These are phyloP conservation scores for Myrmophylax atrothorax DNA, from an alignment of 2,113 vertebrate species.

Conservation along the genomic window DNA sequence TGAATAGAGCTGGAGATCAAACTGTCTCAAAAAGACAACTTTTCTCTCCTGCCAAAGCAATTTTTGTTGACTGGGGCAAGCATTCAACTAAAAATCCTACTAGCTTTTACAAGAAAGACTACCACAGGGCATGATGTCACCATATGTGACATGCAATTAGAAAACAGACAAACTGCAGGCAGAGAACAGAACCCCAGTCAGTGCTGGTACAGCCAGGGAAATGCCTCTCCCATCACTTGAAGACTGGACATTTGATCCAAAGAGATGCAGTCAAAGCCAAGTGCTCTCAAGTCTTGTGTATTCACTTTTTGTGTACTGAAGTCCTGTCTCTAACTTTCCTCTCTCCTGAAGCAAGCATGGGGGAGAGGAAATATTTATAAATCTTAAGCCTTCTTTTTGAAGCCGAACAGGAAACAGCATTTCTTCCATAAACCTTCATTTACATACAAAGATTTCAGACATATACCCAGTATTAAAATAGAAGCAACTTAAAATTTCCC, in stretches of 20 bases:
- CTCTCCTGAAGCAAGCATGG: not conserved
- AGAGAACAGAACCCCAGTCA: not conserved
- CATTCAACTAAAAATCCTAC: not conserved
- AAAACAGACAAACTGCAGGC: not conserved
- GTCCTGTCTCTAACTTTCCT: not conserved
- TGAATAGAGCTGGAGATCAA: not conserved
- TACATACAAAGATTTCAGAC: not conserved
- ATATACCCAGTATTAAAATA: not conserved
- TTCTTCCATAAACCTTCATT: not conserved
- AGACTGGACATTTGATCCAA: not conserved
- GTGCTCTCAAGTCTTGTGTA: not conserved
- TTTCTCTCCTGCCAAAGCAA: not conserved
- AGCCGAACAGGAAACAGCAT: not conserved
- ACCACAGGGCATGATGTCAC: too few species aligned
- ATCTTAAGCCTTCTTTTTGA: not conserved
- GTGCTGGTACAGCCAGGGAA: not conserved
- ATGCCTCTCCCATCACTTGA: not conserved
- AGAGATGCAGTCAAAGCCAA: not conserved
- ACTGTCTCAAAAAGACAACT: not conserved
- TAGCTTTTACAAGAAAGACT: not conserved
- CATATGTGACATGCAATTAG: accelerated
- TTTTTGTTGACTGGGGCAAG: not conserved
- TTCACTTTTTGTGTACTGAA: not conserved
- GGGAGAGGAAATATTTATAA: not conserved
- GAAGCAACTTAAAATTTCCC: not conserved